Evolutionary conservation across 2,113 vertebrate genomes (phyloP).

Genomic region (Gorsachius goisagi): DNA sequence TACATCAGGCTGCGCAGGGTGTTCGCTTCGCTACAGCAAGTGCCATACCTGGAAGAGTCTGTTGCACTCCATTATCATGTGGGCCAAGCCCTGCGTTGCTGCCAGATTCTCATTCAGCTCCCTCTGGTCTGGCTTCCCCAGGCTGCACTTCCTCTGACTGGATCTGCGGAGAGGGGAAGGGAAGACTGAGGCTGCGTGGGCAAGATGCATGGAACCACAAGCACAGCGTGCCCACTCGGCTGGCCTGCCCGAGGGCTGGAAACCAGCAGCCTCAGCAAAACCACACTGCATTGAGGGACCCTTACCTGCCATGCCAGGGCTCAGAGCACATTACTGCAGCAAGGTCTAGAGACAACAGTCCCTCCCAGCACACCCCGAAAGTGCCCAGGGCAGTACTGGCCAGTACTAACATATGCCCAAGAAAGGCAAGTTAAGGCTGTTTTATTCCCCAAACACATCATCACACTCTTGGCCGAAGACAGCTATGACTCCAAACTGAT

Average conservation of each 20-base stretch:
- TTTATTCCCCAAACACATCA: background rate
- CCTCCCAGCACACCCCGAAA: background rate
- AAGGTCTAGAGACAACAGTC: background rate
- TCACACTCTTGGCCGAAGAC: background rate
- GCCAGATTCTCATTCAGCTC: conserved; percentile 88
- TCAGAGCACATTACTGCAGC: accelerated
- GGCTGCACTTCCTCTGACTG: conserved; percentile 82
- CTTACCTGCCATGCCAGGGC: accelerated
- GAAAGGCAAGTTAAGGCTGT: background rate
- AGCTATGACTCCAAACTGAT: background rate
- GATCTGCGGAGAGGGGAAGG: conserved; percentile 40
- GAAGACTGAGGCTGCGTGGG: background rate
- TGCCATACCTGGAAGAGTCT: conserved; percentile 81
- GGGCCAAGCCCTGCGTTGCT: conserved; percentile 84
- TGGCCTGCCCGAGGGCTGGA: background rate
- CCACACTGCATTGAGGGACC: background rate
- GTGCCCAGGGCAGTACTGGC: background rate
- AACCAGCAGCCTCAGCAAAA: background rate
- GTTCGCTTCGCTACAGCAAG: background rate
- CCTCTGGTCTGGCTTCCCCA: conserved; percentile 84
- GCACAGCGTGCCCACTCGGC: accelerated
- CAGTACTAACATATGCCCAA: background rate
- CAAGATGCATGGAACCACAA: background rate
- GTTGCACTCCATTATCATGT: conserved; percentile 82
- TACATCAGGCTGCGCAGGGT: background rate